Evolutionary conservation across 2,797 vertebrate species (phyloP), one percentile per base, ranked within the genome.

Genomic region (Channa striata): DNA sequence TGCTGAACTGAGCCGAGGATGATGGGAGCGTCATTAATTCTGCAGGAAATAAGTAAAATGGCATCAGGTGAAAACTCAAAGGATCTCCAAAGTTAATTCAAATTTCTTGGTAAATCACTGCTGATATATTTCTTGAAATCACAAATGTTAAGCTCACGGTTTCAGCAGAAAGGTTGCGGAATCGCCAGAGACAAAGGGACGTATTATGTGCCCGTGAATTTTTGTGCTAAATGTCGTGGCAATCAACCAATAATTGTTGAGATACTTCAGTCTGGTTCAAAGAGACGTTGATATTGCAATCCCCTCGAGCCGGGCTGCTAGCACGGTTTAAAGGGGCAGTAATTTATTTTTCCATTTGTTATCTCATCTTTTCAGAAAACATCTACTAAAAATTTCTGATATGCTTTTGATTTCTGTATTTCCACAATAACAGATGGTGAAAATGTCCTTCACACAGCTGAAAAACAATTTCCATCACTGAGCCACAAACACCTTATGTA

Each of bases 401-500:
- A 47, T 48, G 9, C 44, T 64, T 78, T 64, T 23, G 39, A 30
- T 68, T 74, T 65, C 47, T 44, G 20, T 39, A 62, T 51, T 58
- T 20, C 25, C 56, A 59, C 59, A 66, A 47, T 30, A 63, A 61
- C 72, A 65, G 52, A 66, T 72, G 56, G 74, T 40, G 40, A 67
- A 62, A 73, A 63, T 60, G 46, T 62, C 62, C 58, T 71, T 79
- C 61, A 59, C 74, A 56, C 47, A 19, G 13, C 52, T 49, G 46
- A 61, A 66, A 78, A 74, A 71, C 59, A 37, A 53, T 74, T 72
- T 77, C 68, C 65, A 64, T 20, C 50, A 13, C 58, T 13, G 62
- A 51, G 42, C 47, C 25, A 17, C 21, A 51, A 44, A 70, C 40
- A 23, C 63, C 43, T 46, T 57, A 37, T 33, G 43, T 42, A 48